Evolutionary conservation across 2,888 invertebrate genomes (phyloP), one percentile per base, ranked within the genome.

Genomic region (Limnephilus auricula): DNA sequence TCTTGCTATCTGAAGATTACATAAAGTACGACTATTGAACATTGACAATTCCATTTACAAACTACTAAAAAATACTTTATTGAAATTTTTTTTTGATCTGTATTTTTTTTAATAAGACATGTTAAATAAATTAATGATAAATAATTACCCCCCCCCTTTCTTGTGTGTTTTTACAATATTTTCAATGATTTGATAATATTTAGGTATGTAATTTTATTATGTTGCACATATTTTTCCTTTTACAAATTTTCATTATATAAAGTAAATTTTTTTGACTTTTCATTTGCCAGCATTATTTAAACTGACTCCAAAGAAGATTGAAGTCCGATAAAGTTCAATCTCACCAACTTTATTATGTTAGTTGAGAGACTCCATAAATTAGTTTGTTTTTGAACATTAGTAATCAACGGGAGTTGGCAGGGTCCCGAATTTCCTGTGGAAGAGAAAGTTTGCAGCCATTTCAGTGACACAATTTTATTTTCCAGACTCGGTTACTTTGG

Each of bases 381-480:
- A 25, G 65, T 65, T n/a, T n/a, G 13, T 18, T 50, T 79, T 31
- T 79, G 5, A 31, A 80, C 80, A 18, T 80, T 31, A 5, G 80
- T 10, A 32, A 32, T 80, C 32, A 32, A 9, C 80, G 5, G n/a
- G 37, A 88, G 30, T 88, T 78, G 65, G 78, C 34, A 88, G 31
- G 31, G 31, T 88, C 18, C 78, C 78, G 34, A 10, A 88, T 78
- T 34, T 78, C 87, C 87, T 15, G 78, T n/a, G 30, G 30, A 12
- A 88, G 87, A 32, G 78, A 88, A 78, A 88, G 87, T 88, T 88
- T 32, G 32, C 0, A 78, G 40, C 34, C 25, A 78, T 87, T 90
- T 90, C 50, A 50, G 87, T 80, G 90, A 90, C 90, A 86, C 90
- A 50, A 90, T 90, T 90, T 90, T 90, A 45, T 79, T 83, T 90